Evolutionary conservation across 2,797 vertebrate species (phyloP).

Genomic region (Furcifer pardalis): DNA sequence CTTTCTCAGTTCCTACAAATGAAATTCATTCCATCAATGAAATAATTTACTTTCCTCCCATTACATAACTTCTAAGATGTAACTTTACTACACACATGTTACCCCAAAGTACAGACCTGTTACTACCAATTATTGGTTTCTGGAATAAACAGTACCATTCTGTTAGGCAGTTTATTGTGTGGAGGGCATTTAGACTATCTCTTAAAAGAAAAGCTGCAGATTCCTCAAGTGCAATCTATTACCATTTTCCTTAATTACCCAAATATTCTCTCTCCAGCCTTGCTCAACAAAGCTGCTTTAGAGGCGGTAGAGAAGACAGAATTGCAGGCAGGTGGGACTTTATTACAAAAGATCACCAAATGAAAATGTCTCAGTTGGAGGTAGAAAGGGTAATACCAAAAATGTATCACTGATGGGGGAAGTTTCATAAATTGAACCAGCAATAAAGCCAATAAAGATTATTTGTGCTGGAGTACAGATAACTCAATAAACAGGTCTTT

Average conservation of each 20-base stretch:
- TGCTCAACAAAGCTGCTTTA: background rate
- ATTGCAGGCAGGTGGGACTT: background rate
- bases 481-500: slow-evolving; percentile 36
- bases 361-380: background rate
- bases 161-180: background rate
- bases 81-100: no score
- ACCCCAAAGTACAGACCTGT: no score
- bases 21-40: no score
- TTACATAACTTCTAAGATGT: no score
- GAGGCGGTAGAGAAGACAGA: background rate
- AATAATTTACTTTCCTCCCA: no score
- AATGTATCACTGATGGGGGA: slow-evolving; percentile 34
- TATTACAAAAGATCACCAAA: background rate
- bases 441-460: slow-evolving; percentile 9
- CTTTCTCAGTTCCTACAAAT: no score
- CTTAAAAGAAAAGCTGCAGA: background rate
- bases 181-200: background rate
- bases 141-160: background rate
- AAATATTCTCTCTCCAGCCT: no score
- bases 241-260: background rate
- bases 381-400: background rate
- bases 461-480: slow-evolving; percentile 24
- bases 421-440: slow-evolving; percentile 13
- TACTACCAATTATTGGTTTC: no score
- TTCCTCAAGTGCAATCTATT: background rate